phyloP scores from a whole-genome alignment of 2,797 vertebrate species.

The Chelmon rostratus region DNA sequence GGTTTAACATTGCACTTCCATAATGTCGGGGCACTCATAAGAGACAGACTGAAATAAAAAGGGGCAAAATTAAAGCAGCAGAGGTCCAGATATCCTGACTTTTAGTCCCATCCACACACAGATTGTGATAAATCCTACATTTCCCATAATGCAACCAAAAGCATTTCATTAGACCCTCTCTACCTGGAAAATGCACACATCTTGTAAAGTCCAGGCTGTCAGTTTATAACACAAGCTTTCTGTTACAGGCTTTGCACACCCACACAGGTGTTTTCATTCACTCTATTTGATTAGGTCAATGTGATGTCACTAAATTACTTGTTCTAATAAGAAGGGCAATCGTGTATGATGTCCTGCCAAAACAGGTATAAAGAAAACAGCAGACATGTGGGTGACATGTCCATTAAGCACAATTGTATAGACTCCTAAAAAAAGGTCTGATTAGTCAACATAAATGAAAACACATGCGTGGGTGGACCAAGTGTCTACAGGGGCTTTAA shows the following conservation, averaged over 20 bases:
- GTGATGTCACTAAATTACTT: neutral
- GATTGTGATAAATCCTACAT: neutral
- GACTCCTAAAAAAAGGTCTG: neutral
- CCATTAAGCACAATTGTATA: neutral
- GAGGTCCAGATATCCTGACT: neutral
- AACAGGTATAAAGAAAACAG: neutral
- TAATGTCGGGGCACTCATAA: neutral
- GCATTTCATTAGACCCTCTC: neutral
- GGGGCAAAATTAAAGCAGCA: neutral
- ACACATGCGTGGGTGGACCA: neutral
- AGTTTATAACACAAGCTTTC: neutral
- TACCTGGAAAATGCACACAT: neutral
- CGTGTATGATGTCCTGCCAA: neutral
- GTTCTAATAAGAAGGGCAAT: neutral
- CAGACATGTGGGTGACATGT: neutral
- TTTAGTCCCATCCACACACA: neutral
- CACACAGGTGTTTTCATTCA: neutral
- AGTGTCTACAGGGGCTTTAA: neutral
- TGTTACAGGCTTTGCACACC: neutral
- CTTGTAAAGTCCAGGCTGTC: neutral
- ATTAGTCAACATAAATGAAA: constrained; percentile 3
- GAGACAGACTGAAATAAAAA: neutral
- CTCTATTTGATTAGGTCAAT: neutral
- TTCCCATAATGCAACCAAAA: neutral
- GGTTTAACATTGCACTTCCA: neutral